Base-by-base conservation (phyloP, 1,140 invertebrate species). In the Euwallacea fornicatus region DNA sequence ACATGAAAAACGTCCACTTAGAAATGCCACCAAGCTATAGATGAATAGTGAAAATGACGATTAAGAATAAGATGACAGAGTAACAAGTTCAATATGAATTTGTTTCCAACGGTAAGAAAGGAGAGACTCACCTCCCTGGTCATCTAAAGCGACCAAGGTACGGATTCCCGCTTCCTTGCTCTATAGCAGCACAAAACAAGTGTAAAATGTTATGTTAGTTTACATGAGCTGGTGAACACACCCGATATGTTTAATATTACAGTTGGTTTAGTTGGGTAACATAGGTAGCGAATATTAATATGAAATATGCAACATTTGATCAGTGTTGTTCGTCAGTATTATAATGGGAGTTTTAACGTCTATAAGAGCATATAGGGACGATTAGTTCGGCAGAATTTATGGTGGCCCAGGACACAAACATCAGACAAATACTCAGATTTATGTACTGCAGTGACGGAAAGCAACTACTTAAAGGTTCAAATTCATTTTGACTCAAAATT, bases 121-220 rank as follows among this genome's bases (percentile, higher is more conserved):
- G 74, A 75, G 78, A 84, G 85, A 94, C 92, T 95, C 91, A 98
- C 96, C 96, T 94, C 95, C 96, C 91, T 98, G 96, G 90, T 97
- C 95, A 87, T 98, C 96, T 87, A 98, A 91, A 88, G 96, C 96
- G 86, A 98, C 95, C 89, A 98, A 90, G 88, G 95, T 98, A 84
- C 95, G 94, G 88, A 98, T 97, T 86, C 96, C 97, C 84, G 96
- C 96, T 89, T 98, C 97, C 91, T 98, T 98, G 90, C 96, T 97
- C 95, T 98, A 91, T 60, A 50, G 88, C 87, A 85, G 89, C 88
- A 88, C 86, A 87, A 86, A 89, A 90, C 87, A 88, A 88, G 85
- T 85, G 85, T 83, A 84, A 84, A 82, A 86, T 82, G 81, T 76
- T 78, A 81, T 82, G 81, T 82, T 81, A 82, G 78, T 82, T 66